phyloP scores from a whole-genome alignment of 1,140 invertebrate species.

The Vollenhovia emeryi region DNA sequence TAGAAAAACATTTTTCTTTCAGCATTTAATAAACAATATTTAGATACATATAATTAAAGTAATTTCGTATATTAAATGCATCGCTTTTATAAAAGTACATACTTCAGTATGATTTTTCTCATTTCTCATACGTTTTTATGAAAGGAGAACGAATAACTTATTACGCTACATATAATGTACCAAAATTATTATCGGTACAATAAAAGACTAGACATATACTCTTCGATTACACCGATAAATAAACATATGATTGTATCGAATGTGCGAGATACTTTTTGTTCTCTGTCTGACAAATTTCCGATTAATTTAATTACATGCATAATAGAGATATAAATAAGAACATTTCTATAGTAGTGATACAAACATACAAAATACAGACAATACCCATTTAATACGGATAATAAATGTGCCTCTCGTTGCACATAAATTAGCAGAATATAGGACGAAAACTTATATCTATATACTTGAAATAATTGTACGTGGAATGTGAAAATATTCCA shows the following conservation, averaged over 20 bases:
- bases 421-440: background rate
- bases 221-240: slow-evolving; percentile 26
- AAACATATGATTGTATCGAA: slow-evolving; percentile 2
- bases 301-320: slow-evolving; percentile 2
- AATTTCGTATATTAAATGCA: slow-evolving; percentile 6
- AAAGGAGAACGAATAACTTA: slow-evolving; percentile 27
- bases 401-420: background rate
- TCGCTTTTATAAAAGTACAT: background rate
- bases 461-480: background rate
- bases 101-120: background rate
- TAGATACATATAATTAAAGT: background rate
- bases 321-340: background rate
- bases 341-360: background rate
- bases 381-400: slow-evolving; percentile 5
- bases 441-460: background rate
- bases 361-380: slow-evolving; percentile 16
- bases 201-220: slow-evolving; percentile 56
- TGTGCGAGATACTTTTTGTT: background rate
- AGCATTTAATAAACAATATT: slow-evolving; percentile 20
- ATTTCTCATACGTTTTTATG: background rate
- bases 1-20: slow-evolving; percentile 19
- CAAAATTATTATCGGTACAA: slow-evolving; percentile 19
- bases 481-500: slow-evolving; percentile 20
- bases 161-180: background rate
- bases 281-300: background rate